Conservation (phyloP, 2,797 vertebrate genomes). For the Liparis tanakae region DNA sequence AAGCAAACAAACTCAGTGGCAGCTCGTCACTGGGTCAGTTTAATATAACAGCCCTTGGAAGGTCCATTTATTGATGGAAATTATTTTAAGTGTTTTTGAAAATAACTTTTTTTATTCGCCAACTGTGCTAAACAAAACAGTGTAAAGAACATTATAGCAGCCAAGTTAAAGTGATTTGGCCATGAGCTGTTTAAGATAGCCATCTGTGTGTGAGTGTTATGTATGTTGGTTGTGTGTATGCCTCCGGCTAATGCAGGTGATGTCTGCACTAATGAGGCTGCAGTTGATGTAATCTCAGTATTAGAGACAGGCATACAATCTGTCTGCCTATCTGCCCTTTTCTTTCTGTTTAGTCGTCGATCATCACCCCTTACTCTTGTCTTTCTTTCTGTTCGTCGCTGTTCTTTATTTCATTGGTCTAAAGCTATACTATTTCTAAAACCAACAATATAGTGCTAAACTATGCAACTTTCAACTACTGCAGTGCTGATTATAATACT, state of each 20-base stretch:
- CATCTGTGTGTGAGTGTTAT: constrained; percentile 34
- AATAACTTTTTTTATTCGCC: not conserved
- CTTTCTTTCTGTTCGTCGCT: not conserved
- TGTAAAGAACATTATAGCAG: not conserved
- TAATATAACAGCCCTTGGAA: not conserved
- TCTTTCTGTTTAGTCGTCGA: not conserved
- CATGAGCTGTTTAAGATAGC: constrained; percentile 44
- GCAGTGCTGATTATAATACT: not conserved
- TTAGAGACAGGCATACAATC: constrained; percentile 30
- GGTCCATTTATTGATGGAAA: not conserved
- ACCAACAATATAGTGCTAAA: not conserved
- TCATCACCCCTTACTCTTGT: not conserved
- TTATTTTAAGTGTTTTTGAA: not conserved
- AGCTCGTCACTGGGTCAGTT: not conserved
- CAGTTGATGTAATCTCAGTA: constrained; percentile 53
- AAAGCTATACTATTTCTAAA: not conserved
- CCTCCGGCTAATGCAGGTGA: constrained; percentile 54
- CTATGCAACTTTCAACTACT: not conserved
- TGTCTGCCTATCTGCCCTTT: constrained; percentile 29
- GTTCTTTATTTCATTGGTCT: not conserved
- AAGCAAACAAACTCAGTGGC: too few species aligned
- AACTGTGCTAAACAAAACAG: constrained; percentile 5
- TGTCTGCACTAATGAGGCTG: constrained; percentile 53
- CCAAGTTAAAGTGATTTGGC: constrained; percentile 37
- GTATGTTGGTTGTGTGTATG: constrained; percentile 23